Evolutionary conservation across 1,140 invertebrate species (phyloP).

Genomic region (Ganaspis sp.): DNA sequence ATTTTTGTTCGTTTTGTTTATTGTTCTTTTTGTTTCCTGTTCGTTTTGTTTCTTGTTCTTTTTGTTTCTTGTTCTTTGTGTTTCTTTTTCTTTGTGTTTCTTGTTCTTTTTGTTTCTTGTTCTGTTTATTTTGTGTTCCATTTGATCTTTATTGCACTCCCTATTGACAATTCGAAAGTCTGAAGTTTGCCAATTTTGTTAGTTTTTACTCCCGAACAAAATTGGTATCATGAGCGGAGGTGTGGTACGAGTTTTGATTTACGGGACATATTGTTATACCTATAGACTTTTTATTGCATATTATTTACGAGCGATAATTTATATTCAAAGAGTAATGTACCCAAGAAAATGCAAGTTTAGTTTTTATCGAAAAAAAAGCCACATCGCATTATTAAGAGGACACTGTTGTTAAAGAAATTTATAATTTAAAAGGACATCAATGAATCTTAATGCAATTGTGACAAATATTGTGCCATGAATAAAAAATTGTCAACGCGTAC

Average conservation of each 20-base stretch:
- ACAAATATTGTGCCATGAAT: background rate
- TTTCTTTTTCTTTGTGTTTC: no score
- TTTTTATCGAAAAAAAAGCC: background rate
- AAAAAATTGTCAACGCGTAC: background rate
- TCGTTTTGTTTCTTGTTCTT: no score
- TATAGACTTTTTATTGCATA: background rate
- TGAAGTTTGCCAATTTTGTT: background rate
- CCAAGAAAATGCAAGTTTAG: background rate
- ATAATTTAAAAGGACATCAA: background rate
- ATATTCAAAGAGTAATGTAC: background rate
- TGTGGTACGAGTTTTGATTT: background rate
- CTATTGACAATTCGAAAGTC: background rate
- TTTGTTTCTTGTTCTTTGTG: no score
- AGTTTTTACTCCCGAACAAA: no score
- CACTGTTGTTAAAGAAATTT: background rate
- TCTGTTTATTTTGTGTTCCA: no score
- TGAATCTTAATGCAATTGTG: slow-evolving; percentile 2
- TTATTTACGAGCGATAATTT: background rate
- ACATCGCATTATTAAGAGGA: background rate
- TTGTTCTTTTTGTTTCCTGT: no score
- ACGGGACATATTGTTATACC: background rate
- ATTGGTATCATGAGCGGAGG: background rate
- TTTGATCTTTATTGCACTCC: no score
- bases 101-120: no score
- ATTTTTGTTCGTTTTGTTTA: no score